Conservation (phyloP, 2,797 vertebrate genomes). For the Anguilla anguilla region DNA sequence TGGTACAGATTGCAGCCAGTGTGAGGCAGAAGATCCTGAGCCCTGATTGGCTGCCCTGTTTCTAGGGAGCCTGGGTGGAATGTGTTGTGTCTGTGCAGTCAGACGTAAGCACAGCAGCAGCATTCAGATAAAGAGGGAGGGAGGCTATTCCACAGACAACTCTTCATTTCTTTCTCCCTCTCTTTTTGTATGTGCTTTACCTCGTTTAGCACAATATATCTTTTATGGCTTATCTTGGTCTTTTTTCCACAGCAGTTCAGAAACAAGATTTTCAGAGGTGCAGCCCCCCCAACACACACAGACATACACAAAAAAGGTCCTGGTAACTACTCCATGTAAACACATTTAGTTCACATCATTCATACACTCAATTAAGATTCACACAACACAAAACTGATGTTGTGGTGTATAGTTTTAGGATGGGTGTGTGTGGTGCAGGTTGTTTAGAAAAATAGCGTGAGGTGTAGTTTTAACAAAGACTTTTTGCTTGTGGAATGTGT, state of each 20-base stretch:
- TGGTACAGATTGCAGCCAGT: neutral
- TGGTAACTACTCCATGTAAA: neutral
- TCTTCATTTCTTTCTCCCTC: neutral
- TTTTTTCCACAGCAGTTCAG: neutral
- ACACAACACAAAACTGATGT: neutral
- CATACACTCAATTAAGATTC: neutral
- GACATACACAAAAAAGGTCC: conserved; percentile 14
- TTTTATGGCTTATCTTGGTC: neutral
- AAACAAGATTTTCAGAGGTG: neutral
- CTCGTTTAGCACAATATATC: neutral
- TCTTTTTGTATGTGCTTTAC: neutral
- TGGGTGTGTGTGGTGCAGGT: neutral
- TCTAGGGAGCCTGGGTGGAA: conserved; percentile 36
- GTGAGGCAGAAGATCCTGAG: conserved; percentile 6
- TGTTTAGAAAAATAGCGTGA: neutral
- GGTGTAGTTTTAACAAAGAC: neutral
- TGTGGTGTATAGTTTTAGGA: neutral
- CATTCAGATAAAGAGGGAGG: neutral
- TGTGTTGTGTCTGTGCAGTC: conserved; percentile 19
- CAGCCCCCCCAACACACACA: neutral
- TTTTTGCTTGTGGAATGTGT: neutral
- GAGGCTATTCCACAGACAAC: neutral
- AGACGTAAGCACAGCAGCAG: conserved; percentile 11
- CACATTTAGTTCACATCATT: too few species aligned
- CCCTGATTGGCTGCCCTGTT: conserved; percentile 56